These are phyloP conservation scores for Petrocephalus zakoni DNA, from an alignment of 2,113 vertebrate genomes.

Conservation along the genomic window DNA sequence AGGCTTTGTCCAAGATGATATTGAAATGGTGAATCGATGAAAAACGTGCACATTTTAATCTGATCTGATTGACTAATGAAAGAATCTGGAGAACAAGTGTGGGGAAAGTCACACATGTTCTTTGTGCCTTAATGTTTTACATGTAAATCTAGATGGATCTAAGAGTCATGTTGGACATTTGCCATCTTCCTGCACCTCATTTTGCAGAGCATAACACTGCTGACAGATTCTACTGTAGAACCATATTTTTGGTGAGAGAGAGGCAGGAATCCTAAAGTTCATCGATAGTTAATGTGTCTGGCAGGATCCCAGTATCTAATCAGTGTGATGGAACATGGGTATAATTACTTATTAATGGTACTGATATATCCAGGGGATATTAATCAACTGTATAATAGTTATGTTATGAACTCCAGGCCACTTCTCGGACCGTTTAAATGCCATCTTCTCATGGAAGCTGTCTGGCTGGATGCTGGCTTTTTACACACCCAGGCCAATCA, in stretches of 20 bases:
- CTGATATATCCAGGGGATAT: not conserved
- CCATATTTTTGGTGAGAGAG: not conserved
- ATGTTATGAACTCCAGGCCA: not conserved
- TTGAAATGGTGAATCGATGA: not conserved
- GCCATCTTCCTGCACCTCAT: not conserved
- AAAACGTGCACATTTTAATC: not conserved
- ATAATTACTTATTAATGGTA: conserved; percentile 6
- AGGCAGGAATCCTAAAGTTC: not conserved
- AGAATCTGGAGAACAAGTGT: not conserved
- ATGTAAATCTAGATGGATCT: not conserved
- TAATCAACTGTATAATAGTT: not conserved
- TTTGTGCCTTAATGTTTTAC: not conserved
- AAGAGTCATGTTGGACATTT: not conserved
- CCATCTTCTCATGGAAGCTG: not conserved
- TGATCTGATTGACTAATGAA: too few relatives aligned
- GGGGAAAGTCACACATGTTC: not conserved
- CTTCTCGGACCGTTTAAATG: not conserved
- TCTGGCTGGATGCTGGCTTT: not conserved
- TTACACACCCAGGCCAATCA: not conserved
- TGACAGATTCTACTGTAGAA: not conserved
- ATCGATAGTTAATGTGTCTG: not conserved
- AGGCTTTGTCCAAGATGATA: not conserved
- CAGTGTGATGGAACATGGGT: not conserved
- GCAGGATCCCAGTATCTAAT: not conserved
- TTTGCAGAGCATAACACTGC: not conserved